phyloP scores from a whole-genome alignment of 2,888 invertebrate genomes.

The Byasa hedistus region DNA sequence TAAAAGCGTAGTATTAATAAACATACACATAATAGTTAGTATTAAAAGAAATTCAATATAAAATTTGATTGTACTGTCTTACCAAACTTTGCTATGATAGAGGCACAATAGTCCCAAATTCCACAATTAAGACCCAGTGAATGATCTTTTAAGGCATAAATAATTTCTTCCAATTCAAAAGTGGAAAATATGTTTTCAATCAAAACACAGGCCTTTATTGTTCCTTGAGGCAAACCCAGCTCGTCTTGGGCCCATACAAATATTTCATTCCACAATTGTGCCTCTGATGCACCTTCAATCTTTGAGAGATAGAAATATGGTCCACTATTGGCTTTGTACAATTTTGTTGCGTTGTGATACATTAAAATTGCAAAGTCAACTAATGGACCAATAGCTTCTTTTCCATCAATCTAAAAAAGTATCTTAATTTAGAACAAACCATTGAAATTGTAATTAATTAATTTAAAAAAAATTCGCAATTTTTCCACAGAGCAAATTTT shows the following conservation, averaged over 20 bases:
- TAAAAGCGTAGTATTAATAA: not conserved
- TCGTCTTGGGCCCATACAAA: slow-evolving; percentile 82
- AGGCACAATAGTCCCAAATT: slow-evolving; percentile 87
- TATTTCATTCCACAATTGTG: slow-evolving; percentile 84
- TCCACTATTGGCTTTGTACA: slow-evolving; percentile 79
- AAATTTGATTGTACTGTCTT: slow-evolving; percentile 34
- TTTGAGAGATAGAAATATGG: slow-evolving; percentile 87
- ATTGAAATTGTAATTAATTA: not conserved
- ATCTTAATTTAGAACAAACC: not conserved
- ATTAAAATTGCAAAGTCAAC: slow-evolving; percentile 85
- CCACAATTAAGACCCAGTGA: slow-evolving; percentile 86
- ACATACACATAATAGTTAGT: not conserved
- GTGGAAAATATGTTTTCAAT: slow-evolving; percentile 85
- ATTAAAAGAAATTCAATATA: not conserved
- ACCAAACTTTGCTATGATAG: slow-evolving; percentile 83
- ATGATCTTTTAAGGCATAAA: slow-evolving; percentile 82
- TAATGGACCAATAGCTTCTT: slow-evolving; percentile 82
- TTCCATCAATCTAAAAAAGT: slow-evolving; percentile 76
- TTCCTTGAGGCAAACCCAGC: slow-evolving; percentile 79
- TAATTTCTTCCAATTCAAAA: slow-evolving; percentile 85
- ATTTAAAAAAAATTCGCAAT: not conserved
- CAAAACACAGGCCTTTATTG: slow-evolving; percentile 85
- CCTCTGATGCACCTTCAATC: slow-evolving; percentile 82
- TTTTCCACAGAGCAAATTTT: too few relatives aligned
- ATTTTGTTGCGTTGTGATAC: slow-evolving; percentile 81